Percentiles rank a stretch among this genome's conserved stretches.
Evolutionary conservation across 2,113 vertebrate genomes (phyloP).

Genomic region (Ariopsis seemanni): DNA sequence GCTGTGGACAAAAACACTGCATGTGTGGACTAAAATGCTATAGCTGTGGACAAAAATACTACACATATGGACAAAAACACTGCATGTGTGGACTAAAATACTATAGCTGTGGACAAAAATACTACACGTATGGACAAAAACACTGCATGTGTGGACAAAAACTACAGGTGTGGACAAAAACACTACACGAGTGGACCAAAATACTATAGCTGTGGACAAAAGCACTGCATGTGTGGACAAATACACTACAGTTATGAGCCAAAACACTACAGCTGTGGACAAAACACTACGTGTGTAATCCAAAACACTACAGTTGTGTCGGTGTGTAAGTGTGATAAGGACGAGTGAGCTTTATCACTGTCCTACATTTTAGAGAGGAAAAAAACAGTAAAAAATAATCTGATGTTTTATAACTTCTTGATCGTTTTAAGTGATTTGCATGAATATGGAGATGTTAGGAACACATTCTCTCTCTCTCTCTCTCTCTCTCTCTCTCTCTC

Average conservation of each 20-base stretch:
- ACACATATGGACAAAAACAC: background rate
- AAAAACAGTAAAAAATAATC: constrained; percentile 10
- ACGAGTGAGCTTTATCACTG: background rate
- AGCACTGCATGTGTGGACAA: background rate
- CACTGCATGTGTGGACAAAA: background rate
- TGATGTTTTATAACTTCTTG: background rate
- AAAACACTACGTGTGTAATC: background rate
- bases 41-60: background rate
- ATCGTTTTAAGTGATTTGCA: background rate
- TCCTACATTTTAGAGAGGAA: constrained; percentile 15
- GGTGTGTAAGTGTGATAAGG: background rate
- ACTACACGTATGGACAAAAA: background rate
- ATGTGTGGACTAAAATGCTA: background rate
- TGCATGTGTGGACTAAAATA: background rate
- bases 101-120: background rate
- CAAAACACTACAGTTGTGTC: background rate
- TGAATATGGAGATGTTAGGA: background rate
- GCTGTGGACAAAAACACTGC: background rate
- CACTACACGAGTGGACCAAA: background rate
- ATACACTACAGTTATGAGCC: background rate
- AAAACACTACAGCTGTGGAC: background rate
- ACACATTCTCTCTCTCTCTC: too few species aligned
- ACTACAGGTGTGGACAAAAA: background rate
- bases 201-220: background rate
- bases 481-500: too few species aligned